phyloP scores from a whole-genome alignment of 2,888 invertebrate genomes.

The Nebria salina region DNA sequence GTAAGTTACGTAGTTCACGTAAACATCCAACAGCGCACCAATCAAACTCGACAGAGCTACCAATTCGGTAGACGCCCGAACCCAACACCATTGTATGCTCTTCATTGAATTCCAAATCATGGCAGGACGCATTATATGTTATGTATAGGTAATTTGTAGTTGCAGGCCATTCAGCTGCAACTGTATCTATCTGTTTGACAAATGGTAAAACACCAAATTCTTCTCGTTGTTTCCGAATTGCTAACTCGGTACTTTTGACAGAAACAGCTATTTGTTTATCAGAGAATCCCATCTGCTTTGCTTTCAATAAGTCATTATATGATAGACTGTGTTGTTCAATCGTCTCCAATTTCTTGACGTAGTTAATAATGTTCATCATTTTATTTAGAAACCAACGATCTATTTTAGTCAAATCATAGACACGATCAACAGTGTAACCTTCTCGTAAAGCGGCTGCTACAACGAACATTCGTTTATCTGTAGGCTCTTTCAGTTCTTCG shows the following conservation, averaged over 20 bases:
- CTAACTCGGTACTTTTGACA: slow-evolving; percentile 88
- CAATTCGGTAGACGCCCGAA: slow-evolving; percentile 96
- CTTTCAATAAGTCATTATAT: slow-evolving; percentile 73
- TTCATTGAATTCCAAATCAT: slow-evolving; percentile 85
- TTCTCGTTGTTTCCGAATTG: slow-evolving; percentile 79
- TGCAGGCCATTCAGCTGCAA: slow-evolving; percentile 99
- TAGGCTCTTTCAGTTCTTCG: slow-evolving; percentile 89
- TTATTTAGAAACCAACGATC: slow-evolving; percentile 97
- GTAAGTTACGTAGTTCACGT: slow-evolving; percentile 86
- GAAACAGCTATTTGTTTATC: slow-evolving; percentile 94
- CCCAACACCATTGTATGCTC: slow-evolving; percentile 89
- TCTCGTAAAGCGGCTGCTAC: slow-evolving; percentile 90
- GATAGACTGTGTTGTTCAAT: slow-evolving; percentile 72
- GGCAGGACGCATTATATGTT: slow-evolving; percentile 89
- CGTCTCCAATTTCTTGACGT: slow-evolving; percentile 73
- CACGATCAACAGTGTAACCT: slow-evolving; percentile 81
- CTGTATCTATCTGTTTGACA: slow-evolving; percentile 98
- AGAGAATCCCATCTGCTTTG: slow-evolving; percentile 95
- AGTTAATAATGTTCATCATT: slow-evolving; percentile 89
- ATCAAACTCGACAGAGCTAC: slow-evolving; percentile 99
- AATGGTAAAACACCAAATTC: slow-evolving; percentile 82
- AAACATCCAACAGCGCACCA: slow-evolving; percentile 99
- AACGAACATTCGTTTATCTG: slow-evolving; percentile 97
- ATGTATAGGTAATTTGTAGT: slow-evolving; percentile 98
- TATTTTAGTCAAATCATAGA: slow-evolving; percentile 95